Evolutionary conservation across 1,140 invertebrate genomes (phyloP).

Genomic region (Oreohelix idahoensis): DNA sequence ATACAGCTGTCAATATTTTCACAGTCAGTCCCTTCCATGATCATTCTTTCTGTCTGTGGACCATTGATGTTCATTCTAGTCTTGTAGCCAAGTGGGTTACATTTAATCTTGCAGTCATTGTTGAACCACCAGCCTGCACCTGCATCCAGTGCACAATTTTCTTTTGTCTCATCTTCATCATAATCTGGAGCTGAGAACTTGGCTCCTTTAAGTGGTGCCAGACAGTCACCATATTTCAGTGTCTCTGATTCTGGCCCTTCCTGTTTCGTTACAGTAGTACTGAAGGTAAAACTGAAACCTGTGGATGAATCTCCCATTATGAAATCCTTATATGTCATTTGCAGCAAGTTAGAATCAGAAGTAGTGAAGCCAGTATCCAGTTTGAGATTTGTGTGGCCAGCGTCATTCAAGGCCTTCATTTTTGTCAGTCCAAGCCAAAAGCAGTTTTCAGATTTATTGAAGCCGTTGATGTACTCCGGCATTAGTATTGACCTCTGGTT

Average conservation of each 20-base stretch:
- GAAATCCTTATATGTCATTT: neutral
- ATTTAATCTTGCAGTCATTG: neutral
- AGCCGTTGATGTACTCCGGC: neutral
- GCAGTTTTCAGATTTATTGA: neutral
- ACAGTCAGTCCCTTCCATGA: neutral
- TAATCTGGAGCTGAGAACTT: neutral
- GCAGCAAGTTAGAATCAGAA: neutral
- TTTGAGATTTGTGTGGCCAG: neutral
- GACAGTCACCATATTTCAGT: neutral
- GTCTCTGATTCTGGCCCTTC: neutral
- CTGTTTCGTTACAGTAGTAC: neutral
- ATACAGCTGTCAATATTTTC: neutral
- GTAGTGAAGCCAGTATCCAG: neutral
- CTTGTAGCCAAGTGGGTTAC: conserved; percentile 4
- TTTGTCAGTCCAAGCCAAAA: neutral
- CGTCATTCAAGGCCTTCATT: neutral
- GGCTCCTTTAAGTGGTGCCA: neutral
- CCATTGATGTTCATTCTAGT: neutral
- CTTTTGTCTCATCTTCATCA: neutral
- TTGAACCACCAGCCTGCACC: neutral
- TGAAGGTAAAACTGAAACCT: neutral
- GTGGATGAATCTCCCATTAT: neutral
- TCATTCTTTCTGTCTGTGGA: neutral
- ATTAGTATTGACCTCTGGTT: neutral
- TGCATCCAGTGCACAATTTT: neutral